Percentiles rank a stretch among this genome's conserved stretches.
Conservation (phyloP, 2,113 vertebrate genomes). For the Morphnarchus princeps region DNA sequence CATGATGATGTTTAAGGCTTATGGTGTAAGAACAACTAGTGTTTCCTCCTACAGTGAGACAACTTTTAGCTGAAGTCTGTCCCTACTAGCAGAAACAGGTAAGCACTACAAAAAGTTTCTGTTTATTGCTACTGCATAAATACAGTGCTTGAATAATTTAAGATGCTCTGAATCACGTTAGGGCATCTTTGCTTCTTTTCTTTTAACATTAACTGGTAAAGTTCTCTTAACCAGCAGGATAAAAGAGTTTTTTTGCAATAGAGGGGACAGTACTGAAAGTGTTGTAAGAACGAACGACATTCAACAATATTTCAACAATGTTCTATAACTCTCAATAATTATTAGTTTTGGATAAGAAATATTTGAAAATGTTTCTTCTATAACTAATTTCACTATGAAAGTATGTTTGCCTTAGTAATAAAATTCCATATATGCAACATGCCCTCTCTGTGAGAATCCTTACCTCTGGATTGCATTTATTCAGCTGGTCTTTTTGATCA, state of each 20-base stretch:
- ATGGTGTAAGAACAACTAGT: neutral
- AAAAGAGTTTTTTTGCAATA: neutral
- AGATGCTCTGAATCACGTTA: neutral
- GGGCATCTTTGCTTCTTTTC: neutral
- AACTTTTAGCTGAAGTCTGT: neutral
- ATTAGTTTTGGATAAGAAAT: neutral
- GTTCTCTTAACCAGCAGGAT: neutral
- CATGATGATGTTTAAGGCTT: neutral
- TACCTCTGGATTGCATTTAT: conserved; percentile 59
- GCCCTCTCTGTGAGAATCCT: neutral
- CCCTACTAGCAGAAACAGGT: neutral
- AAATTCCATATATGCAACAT: neutral
- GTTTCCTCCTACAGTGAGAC: neutral
- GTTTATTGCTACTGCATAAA: neutral
- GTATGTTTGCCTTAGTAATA: neutral
- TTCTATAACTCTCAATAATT: neutral
- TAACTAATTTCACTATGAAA: neutral
- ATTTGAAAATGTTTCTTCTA: neutral
- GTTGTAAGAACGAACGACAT: neutral
- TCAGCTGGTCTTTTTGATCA: conserved; percentile 32
- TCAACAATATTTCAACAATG: neutral
- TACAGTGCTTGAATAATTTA: neutral
- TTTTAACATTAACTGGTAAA: neutral
- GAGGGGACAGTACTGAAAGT: neutral
- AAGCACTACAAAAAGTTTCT: neutral